These are phyloP conservation scores for Helicoverpa zea DNA, from an alignment of 1,140 invertebrate genomes.

Conservation along the genomic window DNA sequence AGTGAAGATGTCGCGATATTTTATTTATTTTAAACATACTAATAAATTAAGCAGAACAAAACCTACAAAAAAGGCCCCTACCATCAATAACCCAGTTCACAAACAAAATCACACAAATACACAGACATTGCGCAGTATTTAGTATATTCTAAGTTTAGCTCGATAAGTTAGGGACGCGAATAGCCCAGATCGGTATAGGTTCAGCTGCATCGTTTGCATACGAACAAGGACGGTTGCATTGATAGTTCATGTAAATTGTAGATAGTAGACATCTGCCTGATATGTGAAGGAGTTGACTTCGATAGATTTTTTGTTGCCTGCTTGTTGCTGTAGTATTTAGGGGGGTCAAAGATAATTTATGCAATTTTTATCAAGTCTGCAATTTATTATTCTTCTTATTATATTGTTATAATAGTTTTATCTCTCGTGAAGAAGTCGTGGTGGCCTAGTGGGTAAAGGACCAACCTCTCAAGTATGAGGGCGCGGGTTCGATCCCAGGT, in stretches of 20 bases:
- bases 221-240: neutral
- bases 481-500: too few relatives aligned
- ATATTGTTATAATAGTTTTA: too few relatives aligned
- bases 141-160: conserved; percentile 8
- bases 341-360: too few relatives aligned
- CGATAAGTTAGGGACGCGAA: neutral
- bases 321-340: too few relatives aligned
- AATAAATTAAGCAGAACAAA: neutral
- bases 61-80: neutral
- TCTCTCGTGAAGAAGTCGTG: too few relatives aligned
- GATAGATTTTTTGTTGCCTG: too few relatives aligned
- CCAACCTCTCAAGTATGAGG: too few relatives aligned
- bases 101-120: neutral
- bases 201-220: conserved; percentile 5
- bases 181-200: conserved; percentile 12
- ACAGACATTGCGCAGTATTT: neutral
- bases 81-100: neutral
- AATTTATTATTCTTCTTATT: too few relatives aligned
- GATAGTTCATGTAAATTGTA: neutral
- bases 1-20: too few relatives aligned
- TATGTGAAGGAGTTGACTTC: neutral
- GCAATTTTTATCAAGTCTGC: too few relatives aligned
- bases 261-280: neutral
- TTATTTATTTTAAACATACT: too few relatives aligned
- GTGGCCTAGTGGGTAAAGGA: too few relatives aligned